Percentiles rank a stretch among this genome's conserved stretches.
Conservation (phyloP, 2,888 invertebrate genomes). For the Scelioninae gen. 1 region DNA sequence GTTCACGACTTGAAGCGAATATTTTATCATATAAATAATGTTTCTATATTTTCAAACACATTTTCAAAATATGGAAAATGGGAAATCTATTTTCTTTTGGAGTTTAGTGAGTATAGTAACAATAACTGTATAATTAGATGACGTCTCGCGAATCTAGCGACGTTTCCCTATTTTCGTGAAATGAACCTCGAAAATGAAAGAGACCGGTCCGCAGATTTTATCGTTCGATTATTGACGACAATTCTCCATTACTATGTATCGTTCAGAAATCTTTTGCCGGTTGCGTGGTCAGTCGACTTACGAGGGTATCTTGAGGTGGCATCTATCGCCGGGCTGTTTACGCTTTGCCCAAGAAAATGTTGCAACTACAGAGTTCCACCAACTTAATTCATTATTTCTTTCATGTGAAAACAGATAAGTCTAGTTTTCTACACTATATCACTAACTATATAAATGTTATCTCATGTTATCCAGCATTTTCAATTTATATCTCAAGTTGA, state of each 20-base stretch:
- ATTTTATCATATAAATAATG: too few relatives aligned
- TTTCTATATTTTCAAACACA: too few relatives aligned
- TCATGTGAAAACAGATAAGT: slow-evolving; percentile 22
- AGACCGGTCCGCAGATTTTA: slow-evolving; percentile 72
- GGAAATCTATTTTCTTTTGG: slow-evolving; percentile 24
- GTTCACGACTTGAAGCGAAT: too few relatives aligned
- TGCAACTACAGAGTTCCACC: slow-evolving; percentile 32
- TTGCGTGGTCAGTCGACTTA: slow-evolving; percentile 79
- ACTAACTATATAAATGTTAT: neutral
- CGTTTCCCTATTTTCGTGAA: slow-evolving; percentile 77
- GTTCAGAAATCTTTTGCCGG: slow-evolving; percentile 78
- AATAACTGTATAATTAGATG: slow-evolving; percentile 63
- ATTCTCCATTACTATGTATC: slow-evolving; percentile 85
- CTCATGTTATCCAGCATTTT: slow-evolving; percentile 1
- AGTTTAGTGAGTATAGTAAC: slow-evolving; percentile 49
- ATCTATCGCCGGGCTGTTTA: slow-evolving; percentile 79
- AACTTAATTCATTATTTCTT: slow-evolving; percentile 42
- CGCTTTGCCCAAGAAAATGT: slow-evolving; percentile 48
- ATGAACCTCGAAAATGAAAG: slow-evolving; percentile 81
- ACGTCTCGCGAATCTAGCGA: slow-evolving; percentile 37
- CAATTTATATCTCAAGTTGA: slow-evolving; percentile 8
- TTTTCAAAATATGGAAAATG: too few relatives aligned
- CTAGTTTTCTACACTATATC: neutral
- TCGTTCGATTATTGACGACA: slow-evolving; percentile 83
- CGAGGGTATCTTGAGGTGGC: slow-evolving; percentile 77